Evolutionary conservation across 2,888 invertebrate genomes (phyloP), one percentile per base, ranked within the genome.

Genomic region (Nymphalis polychloros): DNA sequence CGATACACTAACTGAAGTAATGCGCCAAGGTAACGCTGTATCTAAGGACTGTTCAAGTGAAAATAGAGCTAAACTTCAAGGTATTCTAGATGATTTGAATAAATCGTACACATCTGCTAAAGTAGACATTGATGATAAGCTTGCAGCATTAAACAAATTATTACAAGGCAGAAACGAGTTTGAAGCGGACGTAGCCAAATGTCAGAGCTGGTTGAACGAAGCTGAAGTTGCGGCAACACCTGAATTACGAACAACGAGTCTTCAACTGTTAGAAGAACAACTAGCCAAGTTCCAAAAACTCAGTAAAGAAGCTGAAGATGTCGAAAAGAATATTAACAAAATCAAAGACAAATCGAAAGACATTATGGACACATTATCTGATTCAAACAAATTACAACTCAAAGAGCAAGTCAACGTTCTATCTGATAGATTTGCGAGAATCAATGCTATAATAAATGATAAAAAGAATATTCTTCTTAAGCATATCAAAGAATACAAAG

Each of bases 131-230:
- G 94, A 94, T 64, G 95, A 96, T 66, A 96, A 96, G 78, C 93
- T 96, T 71, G 93, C 95, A 69, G 94, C 95, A 0, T 86, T 98
- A 35, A 94, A 93, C 50, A 96, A 96, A 86, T 91, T 97, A 16
- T 88, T 97, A 16, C 95, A 96, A 83, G 95, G 96, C 17, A 94
- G 98, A 70, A 96, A 95, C 79, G 94, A 96, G 59, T 97, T 97
- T 77, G 98, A 98, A 87, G 94, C 94, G 55, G 96, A 97, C 70
- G 93, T 97, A 60, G 96, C 96, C 68, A 95, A 95, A 78, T 96
- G 97, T 81, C 95, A 96, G 73, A 95, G 96, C 77, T 98, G 98
- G 98, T 92, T 98, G 50, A 96, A 97, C 76, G 97, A 98, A 88
- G 97, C 97, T 41, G 98, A 98, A 86, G 96, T 97, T 0, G 96